phyloP scores from a whole-genome alignment of 1,140 invertebrate genomes.

The Dreissena rostriformis region DNA sequence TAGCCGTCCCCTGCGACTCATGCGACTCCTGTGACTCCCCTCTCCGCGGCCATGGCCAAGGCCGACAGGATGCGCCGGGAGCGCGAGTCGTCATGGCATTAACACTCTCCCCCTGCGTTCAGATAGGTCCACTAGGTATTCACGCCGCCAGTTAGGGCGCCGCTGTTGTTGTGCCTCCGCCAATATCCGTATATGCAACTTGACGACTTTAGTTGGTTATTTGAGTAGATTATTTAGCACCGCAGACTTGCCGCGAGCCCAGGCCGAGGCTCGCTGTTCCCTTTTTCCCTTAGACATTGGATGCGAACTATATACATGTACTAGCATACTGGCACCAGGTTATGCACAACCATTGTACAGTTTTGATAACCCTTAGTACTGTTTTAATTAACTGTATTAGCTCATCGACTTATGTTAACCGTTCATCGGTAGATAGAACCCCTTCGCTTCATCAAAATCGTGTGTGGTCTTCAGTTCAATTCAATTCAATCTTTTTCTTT shows the following conservation, averaged over 20 bases:
- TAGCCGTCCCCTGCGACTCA: no score
- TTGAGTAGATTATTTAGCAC: background rate
- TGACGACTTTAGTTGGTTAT: background rate
- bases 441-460: no score
- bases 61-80: constrained; percentile 47
- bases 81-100: constrained; percentile 26
- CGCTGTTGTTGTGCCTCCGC: background rate
- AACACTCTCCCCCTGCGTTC: background rate
- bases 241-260: background rate
- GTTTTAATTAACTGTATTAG: no score
- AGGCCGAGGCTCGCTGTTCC: no score
- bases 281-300: no score
- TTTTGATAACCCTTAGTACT: background rate
- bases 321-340: no score
- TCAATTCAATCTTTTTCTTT: no score
- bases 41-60: constrained; percentile 46
- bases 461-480: no score
- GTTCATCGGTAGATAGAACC: no score
- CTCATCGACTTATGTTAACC: no score
- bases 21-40: constrained; percentile 13
- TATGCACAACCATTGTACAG: no score
- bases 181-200: background rate
- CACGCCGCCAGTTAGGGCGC: background rate
- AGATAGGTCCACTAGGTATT: background rate
- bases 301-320: no score